Evolutionary conservation across 1,140 invertebrate species (phyloP).

Genomic region (Drosophila orosa): DNA sequence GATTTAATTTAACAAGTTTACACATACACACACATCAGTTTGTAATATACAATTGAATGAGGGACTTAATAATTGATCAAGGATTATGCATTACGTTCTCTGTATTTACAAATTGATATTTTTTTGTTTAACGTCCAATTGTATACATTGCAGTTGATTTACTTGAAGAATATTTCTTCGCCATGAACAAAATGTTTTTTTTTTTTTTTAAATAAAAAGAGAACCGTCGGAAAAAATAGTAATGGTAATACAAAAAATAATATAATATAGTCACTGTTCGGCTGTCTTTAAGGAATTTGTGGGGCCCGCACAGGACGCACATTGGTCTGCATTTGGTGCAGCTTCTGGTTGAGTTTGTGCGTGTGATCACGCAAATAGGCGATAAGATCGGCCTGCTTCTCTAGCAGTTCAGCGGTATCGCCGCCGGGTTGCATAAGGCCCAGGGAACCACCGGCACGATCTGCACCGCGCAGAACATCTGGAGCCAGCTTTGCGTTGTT

Average conservation of each 20-base stretch:
- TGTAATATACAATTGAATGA: conserved; percentile 35
- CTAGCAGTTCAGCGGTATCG: conserved; percentile 87
- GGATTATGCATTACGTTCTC: conserved; percentile 21
- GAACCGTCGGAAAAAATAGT: conserved; percentile 32
- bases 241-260: conserved; percentile 25
- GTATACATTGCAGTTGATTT: conserved; percentile 30
- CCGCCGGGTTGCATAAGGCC: conserved; percentile 86
- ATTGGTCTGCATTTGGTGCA: conserved; percentile 84
- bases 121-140: conserved; percentile 46
- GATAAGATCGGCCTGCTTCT: conserved; percentile 87
- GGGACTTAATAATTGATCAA: conserved; percentile 13
- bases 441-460: conserved; percentile 85
- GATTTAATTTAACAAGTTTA: conserved; percentile 35
- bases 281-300: conserved; percentile 62
- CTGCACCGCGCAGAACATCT: conserved; percentile 86
- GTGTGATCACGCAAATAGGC: conserved; percentile 85
- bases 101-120: conserved; percentile 57
- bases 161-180: conserved; percentile 68
- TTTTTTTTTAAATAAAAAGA: conserved; percentile 43
- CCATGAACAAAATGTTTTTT: conserved; percentile 22
- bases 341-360: conserved; percentile 84
- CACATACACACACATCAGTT: conserved; percentile 23
- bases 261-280: conserved; percentile 19
- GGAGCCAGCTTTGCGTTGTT: conserved; percentile 86
- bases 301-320: conserved; percentile 59